Evolutionary conservation across 1,140 invertebrate genomes (phyloP), one percentile per base, ranked within the genome.

Genomic region (Euura saliciscinereae): DNA sequence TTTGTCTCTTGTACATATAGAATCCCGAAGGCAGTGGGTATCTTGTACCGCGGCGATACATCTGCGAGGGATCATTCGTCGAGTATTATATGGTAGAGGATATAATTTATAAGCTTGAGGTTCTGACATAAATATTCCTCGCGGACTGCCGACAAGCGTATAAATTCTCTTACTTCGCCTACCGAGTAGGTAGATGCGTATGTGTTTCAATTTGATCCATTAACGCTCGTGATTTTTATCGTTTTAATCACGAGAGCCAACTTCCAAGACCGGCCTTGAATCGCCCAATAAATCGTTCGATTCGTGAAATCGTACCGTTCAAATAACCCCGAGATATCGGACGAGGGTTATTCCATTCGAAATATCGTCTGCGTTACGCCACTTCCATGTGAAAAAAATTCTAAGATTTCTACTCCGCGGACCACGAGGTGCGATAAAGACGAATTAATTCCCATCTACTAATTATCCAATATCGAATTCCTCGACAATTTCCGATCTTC

Each of bases 361-460:
- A 69, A 74, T 74, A 74, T 42, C 44, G 45, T 70, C 66, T 66
- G 68, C 73, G 70, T 74, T 74, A 74, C 64, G 45, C 43, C 65
- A 28, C 70, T 69, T 70, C 68, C 64, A 65, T 71, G 51, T 65
- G 4, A 28, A n/a, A n/a, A 59, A 74, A 74, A 74, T 67, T 51
- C 28, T 64, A 13, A 70, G 69, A 74, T 74, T 74, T 74, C n/a
- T n/a, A n/a, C n/a, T n/a, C n/a, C n/a, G n/a, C n/a, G n/a, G n/a
- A n/a, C n/a, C 70, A 70, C 43, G 66, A 74, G 73, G 73, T 66
- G 73, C 45, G 69, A 74, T 46, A 70, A 46, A 70, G 73, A 74
- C 73, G 70, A 70, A 74, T 74, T 70, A 70, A 59, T 64, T 28
- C 45, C 45, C 65, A 43, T 11, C 13, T n/a, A 70, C 65, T 73